Conservation (phyloP, 1,140 invertebrate genomes). For the Diachasmimorpha longicaudata region DNA sequence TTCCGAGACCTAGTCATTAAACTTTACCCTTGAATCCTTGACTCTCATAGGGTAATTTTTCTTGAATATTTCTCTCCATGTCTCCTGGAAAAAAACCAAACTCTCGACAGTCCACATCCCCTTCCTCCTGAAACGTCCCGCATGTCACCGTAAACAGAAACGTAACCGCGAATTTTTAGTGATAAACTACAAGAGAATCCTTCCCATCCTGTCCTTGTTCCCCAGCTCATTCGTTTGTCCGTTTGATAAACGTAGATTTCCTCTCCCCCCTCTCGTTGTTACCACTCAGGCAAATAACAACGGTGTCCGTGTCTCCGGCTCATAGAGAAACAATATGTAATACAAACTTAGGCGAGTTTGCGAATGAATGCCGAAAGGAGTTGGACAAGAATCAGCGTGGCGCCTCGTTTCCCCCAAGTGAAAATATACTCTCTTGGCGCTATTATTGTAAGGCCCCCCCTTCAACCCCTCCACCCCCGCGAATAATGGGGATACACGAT, state of each 20-base stretch:
- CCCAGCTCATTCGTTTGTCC: neutral
- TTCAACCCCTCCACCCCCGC: neutral
- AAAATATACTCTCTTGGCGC: neutral
- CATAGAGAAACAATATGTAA: constrained; percentile 1
- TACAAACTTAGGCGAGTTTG: neutral
- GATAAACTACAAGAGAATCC: neutral
- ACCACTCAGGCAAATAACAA: neutral
- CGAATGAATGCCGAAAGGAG: constrained; percentile 6
- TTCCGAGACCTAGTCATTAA: too few relatives aligned
- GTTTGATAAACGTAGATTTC: neutral
- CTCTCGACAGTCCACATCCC: neutral
- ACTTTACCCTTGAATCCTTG: too few relatives aligned
- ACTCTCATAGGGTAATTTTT: too few relatives aligned
- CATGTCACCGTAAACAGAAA: neutral
- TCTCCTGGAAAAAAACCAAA: too few relatives aligned
- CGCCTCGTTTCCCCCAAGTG: neutral
- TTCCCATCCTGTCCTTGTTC: neutral
- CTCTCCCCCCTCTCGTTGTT: neutral
- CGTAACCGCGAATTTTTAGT: neutral
- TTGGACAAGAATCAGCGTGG: neutral
- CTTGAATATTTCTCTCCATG: too few relatives aligned
- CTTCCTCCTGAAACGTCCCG: neutral
- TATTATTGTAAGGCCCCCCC: neutral
- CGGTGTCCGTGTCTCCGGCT: neutral
- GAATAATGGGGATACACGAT: constrained; percentile 30